These are phyloP conservation scores for Chrysolophus pictus DNA, from an alignment of 2,797 vertebrate species.

Conservation along the genomic window DNA sequence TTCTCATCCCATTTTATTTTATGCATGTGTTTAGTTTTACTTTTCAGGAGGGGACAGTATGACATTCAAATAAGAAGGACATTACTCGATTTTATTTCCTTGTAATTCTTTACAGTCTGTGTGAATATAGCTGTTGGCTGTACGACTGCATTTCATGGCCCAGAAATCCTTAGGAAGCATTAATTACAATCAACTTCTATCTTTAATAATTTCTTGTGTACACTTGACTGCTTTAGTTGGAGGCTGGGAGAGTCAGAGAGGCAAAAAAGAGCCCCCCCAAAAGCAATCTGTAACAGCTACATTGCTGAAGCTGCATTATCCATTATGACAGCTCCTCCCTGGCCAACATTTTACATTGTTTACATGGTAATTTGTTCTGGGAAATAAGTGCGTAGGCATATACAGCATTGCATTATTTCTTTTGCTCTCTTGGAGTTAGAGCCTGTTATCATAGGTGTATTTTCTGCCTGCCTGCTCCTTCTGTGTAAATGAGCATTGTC, in stretches of 20 bases:
- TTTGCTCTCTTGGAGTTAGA: neutral
- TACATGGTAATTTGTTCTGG: neutral
- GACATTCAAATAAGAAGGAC: neutral
- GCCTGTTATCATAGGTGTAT: constrained; percentile 21
- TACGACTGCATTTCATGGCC: neutral
- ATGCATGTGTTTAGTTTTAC: neutral
- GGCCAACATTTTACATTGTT: constrained; percentile 16
- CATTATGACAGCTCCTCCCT: neutral
- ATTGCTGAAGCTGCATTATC: neutral
- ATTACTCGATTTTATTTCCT: neutral
- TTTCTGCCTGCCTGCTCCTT: neutral
- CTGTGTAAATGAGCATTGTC: neutral
- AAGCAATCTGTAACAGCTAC: neutral
- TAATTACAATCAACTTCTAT: neutral
- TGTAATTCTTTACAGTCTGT: neutral
- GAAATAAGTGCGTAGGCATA: neutral
- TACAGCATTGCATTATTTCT: neutral
- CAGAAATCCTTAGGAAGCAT: neutral
- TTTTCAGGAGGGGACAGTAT: neutral
- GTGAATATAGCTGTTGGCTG: neutral
- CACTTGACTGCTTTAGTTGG: neutral
- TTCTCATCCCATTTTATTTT: neutral
- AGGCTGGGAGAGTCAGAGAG: fast-evolving
- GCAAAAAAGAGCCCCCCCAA: neutral
- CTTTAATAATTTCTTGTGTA: neutral